Percentiles rank a stretch among this genome's conserved stretches.
These are phyloP conservation scores for Xenus cinereus DNA, from an alignment of 2,113 vertebrate genomes.

Conservation along the genomic window DNA sequence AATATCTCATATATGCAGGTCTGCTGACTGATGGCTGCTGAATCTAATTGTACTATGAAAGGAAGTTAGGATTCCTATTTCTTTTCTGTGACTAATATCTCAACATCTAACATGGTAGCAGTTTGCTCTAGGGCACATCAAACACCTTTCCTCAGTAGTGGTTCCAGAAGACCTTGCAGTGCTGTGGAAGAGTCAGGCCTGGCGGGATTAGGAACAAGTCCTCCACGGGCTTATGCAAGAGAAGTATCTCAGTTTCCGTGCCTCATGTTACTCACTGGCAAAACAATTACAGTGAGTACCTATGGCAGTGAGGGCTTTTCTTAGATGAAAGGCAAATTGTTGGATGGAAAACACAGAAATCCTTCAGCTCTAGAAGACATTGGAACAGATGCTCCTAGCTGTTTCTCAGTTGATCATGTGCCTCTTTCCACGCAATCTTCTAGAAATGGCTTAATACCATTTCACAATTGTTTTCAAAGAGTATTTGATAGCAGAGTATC, in stretches of 20 bases:
- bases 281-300: neutral
- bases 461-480: neutral
- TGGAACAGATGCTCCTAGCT: neutral
- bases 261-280: neutral
- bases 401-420: neutral
- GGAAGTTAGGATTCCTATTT: neutral
- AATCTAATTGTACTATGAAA: neutral
- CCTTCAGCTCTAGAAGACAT: neutral
- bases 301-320: neutral
- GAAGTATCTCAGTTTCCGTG: neutral
- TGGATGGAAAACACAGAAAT: neutral
- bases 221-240: neutral
- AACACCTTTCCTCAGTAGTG: neutral
- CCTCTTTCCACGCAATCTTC: neutral
- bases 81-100: neutral
- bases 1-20: neutral
- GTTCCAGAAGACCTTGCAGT: neutral
- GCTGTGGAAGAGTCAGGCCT: neutral
- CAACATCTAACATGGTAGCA: neutral
- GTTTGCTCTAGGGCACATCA: neutral
- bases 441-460: neutral
- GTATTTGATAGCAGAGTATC: neutral
- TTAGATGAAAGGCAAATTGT: neutral
- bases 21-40: neutral
- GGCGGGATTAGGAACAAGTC: neutral